Percentiles rank a stretch among this genome's conserved stretches.
Evolutionary conservation across 2,113 vertebrate genomes (phyloP).

Genomic region (Notarius lentiginosus): DNA sequence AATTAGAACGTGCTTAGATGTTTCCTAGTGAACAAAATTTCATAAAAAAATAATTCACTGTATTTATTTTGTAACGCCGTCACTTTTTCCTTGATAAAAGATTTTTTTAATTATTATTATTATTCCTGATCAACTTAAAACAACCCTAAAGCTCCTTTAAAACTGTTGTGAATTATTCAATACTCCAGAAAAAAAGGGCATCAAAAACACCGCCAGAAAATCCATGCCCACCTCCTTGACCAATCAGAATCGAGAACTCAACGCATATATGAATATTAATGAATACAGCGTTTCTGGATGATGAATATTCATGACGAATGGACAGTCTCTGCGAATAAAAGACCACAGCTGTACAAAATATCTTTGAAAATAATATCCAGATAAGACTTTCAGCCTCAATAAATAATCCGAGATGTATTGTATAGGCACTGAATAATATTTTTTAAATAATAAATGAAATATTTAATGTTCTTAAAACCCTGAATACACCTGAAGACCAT

Average conservation of each 20-base stretch:
- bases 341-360: too few species aligned
- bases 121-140: background rate
- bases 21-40: background rate
- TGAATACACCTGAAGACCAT: constrained; percentile 47
- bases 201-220: background rate
- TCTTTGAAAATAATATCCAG: background rate
- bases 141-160: background rate
- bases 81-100: background rate
- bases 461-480: background rate
- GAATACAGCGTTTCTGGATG: accelerated
- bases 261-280: background rate
- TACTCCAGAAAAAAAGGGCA: background rate
- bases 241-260: constrained; percentile 9
- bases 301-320: constrained; percentile 15
- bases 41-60: too few species aligned
- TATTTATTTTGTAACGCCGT: too few species aligned
- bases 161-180: background rate
- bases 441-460: background rate
- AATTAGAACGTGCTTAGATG: too few species aligned
- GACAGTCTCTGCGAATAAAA: background rate
- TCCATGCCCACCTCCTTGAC: background rate
- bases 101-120: background rate
- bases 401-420: background rate
- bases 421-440: background rate
- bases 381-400: background rate